Evolutionary conservation across 1,140 invertebrate species (phyloP).

Genomic region (Dermatophagoides farinae): DNA sequence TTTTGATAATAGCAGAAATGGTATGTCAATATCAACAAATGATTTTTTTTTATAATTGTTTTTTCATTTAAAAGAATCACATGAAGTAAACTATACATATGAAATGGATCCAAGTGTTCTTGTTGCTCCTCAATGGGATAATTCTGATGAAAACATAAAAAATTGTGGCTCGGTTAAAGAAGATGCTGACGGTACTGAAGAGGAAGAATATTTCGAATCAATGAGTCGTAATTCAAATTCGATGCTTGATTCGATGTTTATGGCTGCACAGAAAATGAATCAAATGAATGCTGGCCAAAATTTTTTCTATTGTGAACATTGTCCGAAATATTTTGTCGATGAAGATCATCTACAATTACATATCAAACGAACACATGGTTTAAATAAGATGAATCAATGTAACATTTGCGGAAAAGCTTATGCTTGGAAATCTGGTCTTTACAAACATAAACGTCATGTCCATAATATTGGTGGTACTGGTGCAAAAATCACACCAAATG

Average conservation of each 20-base stretch:
- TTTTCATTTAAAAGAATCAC: too few species aligned
- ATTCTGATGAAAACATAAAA: neutral
- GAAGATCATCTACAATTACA: neutral
- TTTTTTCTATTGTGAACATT: constrained; percentile 2
- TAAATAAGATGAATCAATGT: constrained; percentile 1
- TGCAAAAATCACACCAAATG: too few species aligned
- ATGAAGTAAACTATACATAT: constrained; percentile 1
- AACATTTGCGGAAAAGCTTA: constrained; percentile 6
- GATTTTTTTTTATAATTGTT: too few species aligned
- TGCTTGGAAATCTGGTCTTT: constrained; percentile 2
- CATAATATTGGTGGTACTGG: neutral
- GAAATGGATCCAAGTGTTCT: constrained; percentile 3
- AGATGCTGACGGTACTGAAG: neutral
- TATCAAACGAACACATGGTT: constrained; percentile 1
- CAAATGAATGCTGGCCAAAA: neutral
- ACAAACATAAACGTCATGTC: constrained; percentile 7
- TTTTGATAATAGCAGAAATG: too few species aligned
- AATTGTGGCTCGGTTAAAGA: neutral
- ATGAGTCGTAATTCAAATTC: neutral
- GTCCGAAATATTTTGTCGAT: constrained; percentile 3
- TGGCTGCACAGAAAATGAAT: neutral
- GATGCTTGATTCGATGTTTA: neutral
- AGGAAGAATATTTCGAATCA: neutral
- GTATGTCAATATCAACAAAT: too few species aligned
- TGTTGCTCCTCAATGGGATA: neutral